Conservation (phyloP, 2,797 vertebrate genomes). For the Hyperoplus lanceolatus region DNA sequence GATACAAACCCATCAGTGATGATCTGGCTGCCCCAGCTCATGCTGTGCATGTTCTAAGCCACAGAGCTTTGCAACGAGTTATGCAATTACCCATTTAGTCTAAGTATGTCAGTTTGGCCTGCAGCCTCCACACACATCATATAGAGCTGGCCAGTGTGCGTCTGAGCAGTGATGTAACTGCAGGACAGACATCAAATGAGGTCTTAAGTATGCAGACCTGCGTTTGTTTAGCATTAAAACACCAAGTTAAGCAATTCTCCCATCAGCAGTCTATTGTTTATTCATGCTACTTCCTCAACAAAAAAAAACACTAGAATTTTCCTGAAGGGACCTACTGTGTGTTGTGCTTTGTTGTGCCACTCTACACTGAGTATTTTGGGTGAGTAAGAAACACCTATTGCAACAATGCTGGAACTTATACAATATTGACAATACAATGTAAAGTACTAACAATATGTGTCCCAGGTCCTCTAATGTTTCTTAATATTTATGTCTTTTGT, state of each 20-base stretch:
- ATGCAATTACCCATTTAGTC: constrained; percentile 53
- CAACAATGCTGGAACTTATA: background rate
- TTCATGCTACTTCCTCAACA: constrained; percentile 44
- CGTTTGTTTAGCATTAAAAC: constrained; percentile 52
- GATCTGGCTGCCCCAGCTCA: constrained; percentile 14
- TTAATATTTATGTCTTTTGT: background rate
- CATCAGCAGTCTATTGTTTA: constrained; percentile 58
- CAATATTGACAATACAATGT: background rate
- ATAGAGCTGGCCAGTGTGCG: constrained; percentile 41
- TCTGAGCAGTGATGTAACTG: constrained; percentile 53
- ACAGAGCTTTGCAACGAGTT: constrained; percentile 50
- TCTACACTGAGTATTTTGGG: background rate
- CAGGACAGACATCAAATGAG: constrained; percentile 22
- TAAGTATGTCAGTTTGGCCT: constrained; percentile 48
- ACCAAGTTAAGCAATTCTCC: constrained; percentile 16
- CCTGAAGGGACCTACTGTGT: constrained; percentile 15
- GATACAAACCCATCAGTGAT: background rate
- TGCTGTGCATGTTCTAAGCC: constrained; percentile 17
- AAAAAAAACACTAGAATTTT: constrained; percentile 23
- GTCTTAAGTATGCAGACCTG: constrained; percentile 13
- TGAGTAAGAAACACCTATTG: background rate
- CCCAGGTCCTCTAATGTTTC: background rate
- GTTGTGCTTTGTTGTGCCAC: background rate
- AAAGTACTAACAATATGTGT: background rate
- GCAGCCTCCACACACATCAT: constrained; percentile 34